These are phyloP conservation scores for Deilephila elpenor DNA, from an alignment of 2,888 invertebrate species.

Conservation along the genomic window DNA sequence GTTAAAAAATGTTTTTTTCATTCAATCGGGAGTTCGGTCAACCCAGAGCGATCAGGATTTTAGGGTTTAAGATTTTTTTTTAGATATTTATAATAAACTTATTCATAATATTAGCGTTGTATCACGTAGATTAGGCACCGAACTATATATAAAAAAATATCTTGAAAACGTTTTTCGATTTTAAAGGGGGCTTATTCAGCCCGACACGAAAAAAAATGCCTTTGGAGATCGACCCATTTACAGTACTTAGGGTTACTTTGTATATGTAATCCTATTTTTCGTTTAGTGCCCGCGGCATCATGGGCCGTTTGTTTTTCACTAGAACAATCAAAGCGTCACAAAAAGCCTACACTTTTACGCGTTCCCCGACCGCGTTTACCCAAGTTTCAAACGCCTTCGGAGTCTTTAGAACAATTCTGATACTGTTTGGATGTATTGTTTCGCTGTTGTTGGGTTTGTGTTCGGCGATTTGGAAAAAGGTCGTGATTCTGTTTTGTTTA, in stretches of 20 bases:
- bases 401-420: conserved; percentile 23
- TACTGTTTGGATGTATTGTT: conserved; percentile 21
- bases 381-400: conserved; percentile 12
- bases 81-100: too few relatives aligned
- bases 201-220: too few relatives aligned
- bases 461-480: background rate
- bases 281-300: background rate
- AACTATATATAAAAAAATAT: too few relatives aligned
- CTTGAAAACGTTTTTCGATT: too few relatives aligned
- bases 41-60: too few relatives aligned
- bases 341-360: conserved; percentile 10
- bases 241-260: background rate
- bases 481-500: background rate
- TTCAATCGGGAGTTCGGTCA: too few relatives aligned
- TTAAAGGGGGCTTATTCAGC: too few relatives aligned
- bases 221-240: too few relatives aligned
- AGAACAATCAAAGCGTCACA: background rate
- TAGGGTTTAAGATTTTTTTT: too few relatives aligned
- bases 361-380: conserved; percentile 15
- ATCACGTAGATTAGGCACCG: too few relatives aligned
- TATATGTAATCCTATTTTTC: background rate
- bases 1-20: too few relatives aligned
- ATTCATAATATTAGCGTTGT: too few relatives aligned
- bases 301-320: conserved; percentile 14
- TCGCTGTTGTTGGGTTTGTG: background rate